Conservation (phyloP, 2,888 invertebrate species). For the Craniophora ligustri region DNA sequence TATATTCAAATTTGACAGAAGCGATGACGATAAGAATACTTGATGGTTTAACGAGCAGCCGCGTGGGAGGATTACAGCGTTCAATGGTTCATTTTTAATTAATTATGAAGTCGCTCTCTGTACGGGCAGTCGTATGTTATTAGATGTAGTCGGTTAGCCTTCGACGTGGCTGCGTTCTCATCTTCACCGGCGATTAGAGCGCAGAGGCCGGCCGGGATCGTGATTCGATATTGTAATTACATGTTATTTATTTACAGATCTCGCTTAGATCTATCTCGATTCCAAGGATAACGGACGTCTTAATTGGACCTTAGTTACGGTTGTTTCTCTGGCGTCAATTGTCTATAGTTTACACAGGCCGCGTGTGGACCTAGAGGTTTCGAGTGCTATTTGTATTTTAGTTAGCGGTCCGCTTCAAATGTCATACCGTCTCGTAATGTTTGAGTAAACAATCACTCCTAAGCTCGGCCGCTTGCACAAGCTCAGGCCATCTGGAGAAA, state of each 20-base stretch:
- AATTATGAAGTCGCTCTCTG: conserved; percentile 74
- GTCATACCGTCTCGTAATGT: conserved; percentile 87
- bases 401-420: conserved; percentile 88
- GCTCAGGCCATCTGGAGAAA: conserved; percentile 84
- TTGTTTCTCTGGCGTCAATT: conserved; percentile 79
- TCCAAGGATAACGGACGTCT: conserved; percentile 84
- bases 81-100: conserved; percentile 82
- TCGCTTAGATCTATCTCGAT: conserved; percentile 75
- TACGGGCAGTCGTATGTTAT: conserved; percentile 69
- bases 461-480: conserved; percentile 81
- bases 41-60: conserved; percentile 81
- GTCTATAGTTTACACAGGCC: conserved; percentile 75
- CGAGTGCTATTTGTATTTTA: conserved; percentile 85
- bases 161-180: conserved; percentile 76
- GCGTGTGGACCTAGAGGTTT: conserved; percentile 77
- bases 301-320: conserved; percentile 83
- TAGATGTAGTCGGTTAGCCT: conserved; percentile 69
- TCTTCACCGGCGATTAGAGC: conserved; percentile 79
- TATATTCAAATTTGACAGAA: conserved; percentile 85
- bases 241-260: conserved; percentile 81
- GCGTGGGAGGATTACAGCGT: conserved; percentile 80
- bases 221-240: conserved; percentile 86
- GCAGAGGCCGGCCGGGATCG: conserved; percentile 76
- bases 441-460: conserved; percentile 83
- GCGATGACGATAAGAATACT: conserved; percentile 83